Evolutionary conservation across 2,888 invertebrate species (phyloP).

Genomic region (Agriopis leucophaearia): DNA sequence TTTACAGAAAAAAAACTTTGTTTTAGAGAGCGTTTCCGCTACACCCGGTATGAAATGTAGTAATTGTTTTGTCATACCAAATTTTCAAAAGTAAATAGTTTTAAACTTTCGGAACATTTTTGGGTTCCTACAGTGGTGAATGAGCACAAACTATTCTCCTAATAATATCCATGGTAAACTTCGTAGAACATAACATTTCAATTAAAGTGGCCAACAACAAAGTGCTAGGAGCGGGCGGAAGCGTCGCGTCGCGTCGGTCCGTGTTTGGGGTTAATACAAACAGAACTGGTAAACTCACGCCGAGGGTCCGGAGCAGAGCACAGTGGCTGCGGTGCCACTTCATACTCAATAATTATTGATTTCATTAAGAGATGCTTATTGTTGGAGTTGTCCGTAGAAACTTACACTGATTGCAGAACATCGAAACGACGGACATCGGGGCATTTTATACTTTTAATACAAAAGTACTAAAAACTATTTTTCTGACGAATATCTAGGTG

Average conservation of each 20-base stretch:
- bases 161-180: conserved; percentile 26
- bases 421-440: too few relatives aligned
- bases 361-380: background rate
- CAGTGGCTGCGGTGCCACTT: background rate
- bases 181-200: conserved; percentile 50
- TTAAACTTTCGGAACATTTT: background rate
- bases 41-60: too few relatives aligned
- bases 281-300: conserved; percentile 41
- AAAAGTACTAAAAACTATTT: too few relatives aligned
- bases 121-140: background rate
- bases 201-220: conserved; percentile 52
- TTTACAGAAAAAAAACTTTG: too few relatives aligned
- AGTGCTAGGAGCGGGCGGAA: conserved; percentile 45
- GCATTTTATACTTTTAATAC: too few relatives aligned
- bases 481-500: too few relatives aligned
- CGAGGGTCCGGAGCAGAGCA: background rate
- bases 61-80: background rate
- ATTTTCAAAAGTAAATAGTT: background rate
- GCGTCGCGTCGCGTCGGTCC: conserved; percentile 36
- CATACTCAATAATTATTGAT: background rate
- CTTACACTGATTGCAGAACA: too few relatives aligned
- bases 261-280: conserved; percentile 50
- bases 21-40: too few relatives aligned
- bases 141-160: background rate
- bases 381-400: too few relatives aligned